phyloP scores from a whole-genome alignment of 2,113 vertebrate genomes.

The Forbesichthys papilliferus region DNA sequence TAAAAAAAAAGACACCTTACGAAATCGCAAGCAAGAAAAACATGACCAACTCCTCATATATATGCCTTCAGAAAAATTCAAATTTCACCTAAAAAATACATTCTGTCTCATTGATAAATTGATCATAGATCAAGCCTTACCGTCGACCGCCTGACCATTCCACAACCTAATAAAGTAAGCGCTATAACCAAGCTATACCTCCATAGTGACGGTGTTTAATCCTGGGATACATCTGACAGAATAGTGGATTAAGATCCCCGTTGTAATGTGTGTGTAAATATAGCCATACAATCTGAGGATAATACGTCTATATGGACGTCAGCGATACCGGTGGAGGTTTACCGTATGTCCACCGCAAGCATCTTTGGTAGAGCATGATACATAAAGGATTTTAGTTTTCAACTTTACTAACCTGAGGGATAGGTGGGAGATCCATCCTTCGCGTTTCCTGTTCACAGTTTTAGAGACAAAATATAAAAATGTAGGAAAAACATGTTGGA shows the following conservation, averaged over 20 bases:
- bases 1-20: too few relatives aligned
- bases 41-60: not conserved
- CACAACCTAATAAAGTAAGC: constrained; percentile 18
- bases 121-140: constrained; percentile 43
- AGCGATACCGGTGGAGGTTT: not conserved
- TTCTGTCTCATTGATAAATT: not conserved
- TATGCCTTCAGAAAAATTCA: not conserved
- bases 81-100: too few relatives aligned
- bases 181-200: constrained; percentile 17
- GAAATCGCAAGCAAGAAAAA: too few relatives aligned
- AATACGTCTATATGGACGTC: too few relatives aligned
- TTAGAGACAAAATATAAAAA: not conserved
- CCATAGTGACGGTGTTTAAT: constrained; percentile 43
- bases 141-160: constrained; percentile 52
- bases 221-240: constrained; percentile 61
- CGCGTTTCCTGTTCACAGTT: constrained; percentile 34
- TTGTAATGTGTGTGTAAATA: too few relatives aligned
- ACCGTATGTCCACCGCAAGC: not conserved
- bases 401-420: constrained; percentile 53
- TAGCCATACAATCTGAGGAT: too few relatives aligned
- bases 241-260: constrained; percentile 50
- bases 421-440: constrained; percentile 69
- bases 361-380: not conserved
- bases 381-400: not conserved
- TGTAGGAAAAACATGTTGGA: not conserved